Conservation (phyloP, 2,797 vertebrate genomes). For the Coreius guichenoti region DNA sequence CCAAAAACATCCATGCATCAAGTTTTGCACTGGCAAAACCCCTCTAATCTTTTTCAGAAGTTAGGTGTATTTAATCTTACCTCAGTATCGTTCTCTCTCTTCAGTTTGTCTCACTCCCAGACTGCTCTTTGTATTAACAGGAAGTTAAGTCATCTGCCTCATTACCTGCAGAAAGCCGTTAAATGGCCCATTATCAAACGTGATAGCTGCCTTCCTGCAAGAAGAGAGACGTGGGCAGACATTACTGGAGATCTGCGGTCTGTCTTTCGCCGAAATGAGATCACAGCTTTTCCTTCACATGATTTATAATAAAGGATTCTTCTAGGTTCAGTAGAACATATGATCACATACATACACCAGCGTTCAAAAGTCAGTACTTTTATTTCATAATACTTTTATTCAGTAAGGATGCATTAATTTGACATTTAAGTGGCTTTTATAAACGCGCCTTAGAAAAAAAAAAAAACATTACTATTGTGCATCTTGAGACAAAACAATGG, state of each 20-base stretch:
- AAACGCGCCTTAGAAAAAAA: too few species aligned
- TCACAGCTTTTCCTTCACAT: constrained; percentile 2
- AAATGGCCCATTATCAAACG: constrained; percentile 31
- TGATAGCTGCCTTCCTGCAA: constrained; percentile 13
- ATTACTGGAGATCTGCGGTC: constrained; percentile 36
- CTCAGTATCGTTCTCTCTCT: neutral
- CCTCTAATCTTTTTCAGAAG: neutral
- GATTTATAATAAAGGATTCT: neutral
- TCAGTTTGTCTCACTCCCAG: neutral
- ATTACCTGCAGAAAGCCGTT: constrained; percentile 40
- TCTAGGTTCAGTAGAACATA: neutral
- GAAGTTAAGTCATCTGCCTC: constrained; percentile 40
- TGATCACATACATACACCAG: neutral
- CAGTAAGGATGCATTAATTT: neutral
- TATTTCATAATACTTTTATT: neutral
- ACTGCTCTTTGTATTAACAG: constrained; percentile 28
- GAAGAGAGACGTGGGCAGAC: constrained; percentile 19
- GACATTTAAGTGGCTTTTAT: too few species aligned
- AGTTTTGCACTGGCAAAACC: neutral
- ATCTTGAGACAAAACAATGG: too few species aligned
- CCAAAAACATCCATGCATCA: neutral
- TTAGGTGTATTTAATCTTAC: constrained; percentile 2
- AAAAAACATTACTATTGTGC: too few species aligned
- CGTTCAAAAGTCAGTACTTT: neutral
- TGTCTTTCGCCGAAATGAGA: constrained; percentile 3